Conservation (phyloP, 2,113 vertebrate genomes). For the Rhodinocichla rosea region DNA sequence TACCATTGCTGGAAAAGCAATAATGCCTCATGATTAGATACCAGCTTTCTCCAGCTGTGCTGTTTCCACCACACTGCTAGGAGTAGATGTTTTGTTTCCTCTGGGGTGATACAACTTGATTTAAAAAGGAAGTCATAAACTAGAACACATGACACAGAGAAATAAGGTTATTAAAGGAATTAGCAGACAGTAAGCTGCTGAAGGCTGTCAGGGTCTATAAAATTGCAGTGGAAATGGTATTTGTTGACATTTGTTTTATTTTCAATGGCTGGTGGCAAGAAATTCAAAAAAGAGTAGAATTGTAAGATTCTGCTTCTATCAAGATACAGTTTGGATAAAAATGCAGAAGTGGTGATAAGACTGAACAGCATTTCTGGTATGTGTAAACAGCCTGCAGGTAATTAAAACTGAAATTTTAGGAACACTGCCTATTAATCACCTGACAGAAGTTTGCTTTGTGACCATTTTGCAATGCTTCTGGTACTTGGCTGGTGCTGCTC, state of each 20-base stretch:
- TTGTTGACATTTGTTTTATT: slow-evolving; percentile 4
- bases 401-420: neutral
- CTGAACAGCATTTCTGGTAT: neutral
- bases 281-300: neutral
- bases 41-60: slow-evolving; percentile 25
- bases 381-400: neutral
- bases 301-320: neutral
- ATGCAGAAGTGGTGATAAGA: neutral
- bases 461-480: neutral
- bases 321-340: neutral
- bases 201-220: neutral
- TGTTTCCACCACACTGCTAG: slow-evolving; percentile 16
- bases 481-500: neutral
- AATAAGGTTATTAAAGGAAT: slow-evolving; percentile 35
- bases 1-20: slow-evolving; percentile 27
- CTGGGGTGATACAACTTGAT: slow-evolving; percentile 25
- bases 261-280: neutral
- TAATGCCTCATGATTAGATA: slow-evolving; percentile 37
- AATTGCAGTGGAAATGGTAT: neutral
- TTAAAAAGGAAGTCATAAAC: slow-evolving; percentile 58
- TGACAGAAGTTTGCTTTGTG: neutral
- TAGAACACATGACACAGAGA: slow-evolving; percentile 9
- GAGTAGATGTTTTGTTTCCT: slow-evolving; percentile 17
- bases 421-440: neutral
- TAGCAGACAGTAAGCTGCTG: neutral